Percentiles rank a stretch among this genome's conserved stretches.
Evolutionary conservation across 2,888 invertebrate genomes (phyloP).

Genomic region (Cephus pygmeus): DNA sequence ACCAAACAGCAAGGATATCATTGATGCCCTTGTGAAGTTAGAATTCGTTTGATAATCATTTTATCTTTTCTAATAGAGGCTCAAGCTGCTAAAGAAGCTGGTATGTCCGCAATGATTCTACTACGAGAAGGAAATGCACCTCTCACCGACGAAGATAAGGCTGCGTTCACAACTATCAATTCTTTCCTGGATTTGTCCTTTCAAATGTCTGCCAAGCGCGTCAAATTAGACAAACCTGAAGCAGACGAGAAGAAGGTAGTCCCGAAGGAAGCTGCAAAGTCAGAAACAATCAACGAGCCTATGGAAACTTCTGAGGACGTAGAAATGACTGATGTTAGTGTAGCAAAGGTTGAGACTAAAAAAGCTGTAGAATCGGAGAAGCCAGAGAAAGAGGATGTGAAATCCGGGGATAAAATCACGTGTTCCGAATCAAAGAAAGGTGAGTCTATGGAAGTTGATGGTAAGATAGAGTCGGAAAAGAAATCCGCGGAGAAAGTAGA

Average conservation of each 20-base stretch:
- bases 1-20: background rate
- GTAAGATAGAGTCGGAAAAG: slow-evolving; percentile 25
- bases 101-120: slow-evolving; percentile 77
- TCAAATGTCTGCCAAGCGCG: slow-evolving; percentile 56
- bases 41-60: slow-evolving; percentile 1
- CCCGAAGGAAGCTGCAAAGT: slow-evolving; percentile 20
- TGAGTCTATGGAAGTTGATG: slow-evolving; percentile 15
- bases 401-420: slow-evolving; percentile 46
- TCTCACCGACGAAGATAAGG: slow-evolving; percentile 72
- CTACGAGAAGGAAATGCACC: slow-evolving; percentile 83
- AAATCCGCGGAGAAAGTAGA: slow-evolving; percentile 22
- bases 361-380: slow-evolving; percentile 12
- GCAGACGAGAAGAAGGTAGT: slow-evolving; percentile 21
- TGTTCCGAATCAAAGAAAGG: slow-evolving; percentile 27
- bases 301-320: slow-evolving; percentile 58
- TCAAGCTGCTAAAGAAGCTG: slow-evolving; percentile 81
- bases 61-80: slow-evolving; percentile 74
- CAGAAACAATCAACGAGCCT: slow-evolving; percentile 39
- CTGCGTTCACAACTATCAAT: slow-evolving; percentile 70
- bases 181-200: slow-evolving; percentile 72
- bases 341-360: slow-evolving; percentile 31
- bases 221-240: slow-evolving; percentile 50
- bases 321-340: slow-evolving; percentile 38
- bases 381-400: slow-evolving; percentile 40
- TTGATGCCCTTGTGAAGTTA: background rate